Evolutionary conservation across 2,797 vertebrate species (phyloP), one percentile per base, ranked within the genome.

Genomic region (Hylomyscus alleni): DNA sequence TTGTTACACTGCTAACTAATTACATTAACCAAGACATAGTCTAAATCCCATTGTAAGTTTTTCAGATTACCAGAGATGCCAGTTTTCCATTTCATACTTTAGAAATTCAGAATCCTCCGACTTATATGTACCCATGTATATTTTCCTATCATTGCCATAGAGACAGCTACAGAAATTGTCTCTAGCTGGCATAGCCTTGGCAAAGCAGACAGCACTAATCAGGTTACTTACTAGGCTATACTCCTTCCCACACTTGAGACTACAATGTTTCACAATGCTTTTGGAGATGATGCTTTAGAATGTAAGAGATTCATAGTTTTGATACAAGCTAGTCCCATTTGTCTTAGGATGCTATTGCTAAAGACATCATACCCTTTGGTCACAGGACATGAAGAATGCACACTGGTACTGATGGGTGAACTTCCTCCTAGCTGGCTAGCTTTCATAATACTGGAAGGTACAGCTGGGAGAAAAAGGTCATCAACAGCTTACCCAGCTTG

Each of bases 1-100:
- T 72, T 26, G 78, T 96, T 69, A 95, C 89, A 14, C 8, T 93
- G 85, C 67, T 40, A 37, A 94, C 82, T 82, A 95, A 93, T 89
- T n/a, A 93, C 26, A 95, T 67, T 94, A 95, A 78, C 34, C 60
- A 80, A 90, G 4, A 83, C 47, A 62, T 0, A 82, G 19, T 67
- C 78, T 90, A 73, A 22, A 93, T 17, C 11, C 69, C 90, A 86
- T 0, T 88, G 12, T 14, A 94, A 82, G 40, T 37, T 93, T 73
- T 9, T 82, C 76, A 54, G 82, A 95, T 89, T 47, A 93, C 15
- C 13, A 93, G 37, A 78, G 69, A 81, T n/a, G 7, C 24, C 37
- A 76, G 56, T 37, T 65, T 77, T 92, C 47, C 6, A 67, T 26
- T 93, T 77, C 58, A 77, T 56, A 89, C 37, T 44, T 58, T 92